Base-by-base conservation (phyloP, 2,797 vertebrate species). In the Phataginus tetradactyla region DNA sequence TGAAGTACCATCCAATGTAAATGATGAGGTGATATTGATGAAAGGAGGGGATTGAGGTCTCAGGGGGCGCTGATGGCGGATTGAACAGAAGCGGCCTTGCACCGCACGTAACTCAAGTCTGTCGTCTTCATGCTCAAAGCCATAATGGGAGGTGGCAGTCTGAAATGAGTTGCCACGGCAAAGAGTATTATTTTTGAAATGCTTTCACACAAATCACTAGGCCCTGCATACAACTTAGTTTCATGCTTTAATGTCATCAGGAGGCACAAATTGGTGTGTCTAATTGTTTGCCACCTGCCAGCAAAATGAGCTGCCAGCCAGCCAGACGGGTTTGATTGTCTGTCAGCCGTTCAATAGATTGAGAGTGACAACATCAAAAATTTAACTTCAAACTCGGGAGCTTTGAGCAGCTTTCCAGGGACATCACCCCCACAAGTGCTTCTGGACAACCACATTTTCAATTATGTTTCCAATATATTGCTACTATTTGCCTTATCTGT, bases 131-230 rank as follows among this genome's bases (percentile, higher is more conserved):
- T 97, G 68, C 99, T 99, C 99, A 99, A 99, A 98, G 97, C 98
- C 95, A 79, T 99, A 99, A 99, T 99, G 98, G 99, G 99, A 99
- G 98, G 98, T 99, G 99, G 99, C 99, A 99, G 99, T 99, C 98
- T 99, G 99, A 99, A 99, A 99, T 99, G 99, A 99, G 99, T 99
- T 99, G 99, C 99, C 98, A 98, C 98, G 98, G 99, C 99, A 98
- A 99, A 99, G 99, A 99, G 99, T 99, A 99, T 99, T 99, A 99
- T 99, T 99, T 99, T 99, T 99, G 99, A 99, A 99, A 99, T 99
- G 99, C 99, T 99, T 99, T 99, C 99, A 99, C 99, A 99, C 99
- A 99, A 99, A 99, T 99, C 99, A 99, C 99, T 99, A 98, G 98
- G 98, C 99, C 97, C 98, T 98, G 98, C 99, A 99, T 99, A 99